Evolutionary conservation across 2,888 invertebrate genomes (phyloP).

Genomic region (Polyommatus icarus): DNA sequence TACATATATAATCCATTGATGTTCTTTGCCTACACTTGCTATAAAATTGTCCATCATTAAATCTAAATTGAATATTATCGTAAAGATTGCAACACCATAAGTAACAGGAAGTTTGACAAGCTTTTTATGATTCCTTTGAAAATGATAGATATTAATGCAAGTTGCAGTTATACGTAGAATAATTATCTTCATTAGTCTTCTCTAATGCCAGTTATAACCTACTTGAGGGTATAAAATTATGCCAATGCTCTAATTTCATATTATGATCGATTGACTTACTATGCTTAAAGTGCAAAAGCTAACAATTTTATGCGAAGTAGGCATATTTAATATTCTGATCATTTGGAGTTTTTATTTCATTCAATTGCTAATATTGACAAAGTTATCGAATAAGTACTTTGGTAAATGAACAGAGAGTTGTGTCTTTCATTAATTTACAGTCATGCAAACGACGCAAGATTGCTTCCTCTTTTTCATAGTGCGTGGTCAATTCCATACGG

Average conservation of each 20-base stretch:
- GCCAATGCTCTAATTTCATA: not conserved
- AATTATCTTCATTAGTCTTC: not conserved
- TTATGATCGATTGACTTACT: not conserved
- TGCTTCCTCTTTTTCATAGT: too few species aligned
- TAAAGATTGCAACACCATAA: not conserved
- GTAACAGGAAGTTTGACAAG: constrained; percentile 3
- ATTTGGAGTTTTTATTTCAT: too few species aligned
- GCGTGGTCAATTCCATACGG: too few species aligned
- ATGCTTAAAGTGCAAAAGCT: not conserved
- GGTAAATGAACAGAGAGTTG: too few species aligned
- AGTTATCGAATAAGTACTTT: too few species aligned
- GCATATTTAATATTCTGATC: not conserved
- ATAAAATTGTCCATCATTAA: not conserved
- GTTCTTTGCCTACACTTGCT: not conserved
- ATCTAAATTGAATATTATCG: constrained; percentile 9
- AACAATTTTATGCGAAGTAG: not conserved
- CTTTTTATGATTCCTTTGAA: not conserved
- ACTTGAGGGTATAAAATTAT: not conserved
- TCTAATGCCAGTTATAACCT: not conserved
- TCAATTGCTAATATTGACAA: too few species aligned
- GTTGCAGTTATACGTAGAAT: not conserved
- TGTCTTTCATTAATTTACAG: too few species aligned
- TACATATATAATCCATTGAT: too few species aligned
- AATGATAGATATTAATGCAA: constrained; percentile 2
- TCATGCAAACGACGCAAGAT: too few species aligned